A percentile compares a stretch with the other conserved stretches of the same genome.
Evolutionary conservation across 1,140 invertebrate species (phyloP).

Genomic region (Cyrtorhinus lividipennis): DNA sequence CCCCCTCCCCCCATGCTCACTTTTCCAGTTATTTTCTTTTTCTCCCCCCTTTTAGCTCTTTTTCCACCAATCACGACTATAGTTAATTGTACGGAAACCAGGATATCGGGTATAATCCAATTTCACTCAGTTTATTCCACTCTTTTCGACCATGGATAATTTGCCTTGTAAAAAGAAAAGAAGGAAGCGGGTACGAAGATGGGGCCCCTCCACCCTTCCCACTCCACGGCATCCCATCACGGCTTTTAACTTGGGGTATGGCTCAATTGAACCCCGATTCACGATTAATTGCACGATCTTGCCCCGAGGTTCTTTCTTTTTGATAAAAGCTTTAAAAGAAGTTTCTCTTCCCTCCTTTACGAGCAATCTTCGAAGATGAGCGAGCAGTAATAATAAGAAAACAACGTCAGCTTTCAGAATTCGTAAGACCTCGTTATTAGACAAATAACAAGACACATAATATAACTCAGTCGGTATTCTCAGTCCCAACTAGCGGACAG

Average conservation of each 20-base stretch:
- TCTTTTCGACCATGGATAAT: conserved; percentile 13
- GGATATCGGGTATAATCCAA: conserved; percentile 16
- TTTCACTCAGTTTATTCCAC: conserved; percentile 13
- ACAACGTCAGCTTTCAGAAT: no score
- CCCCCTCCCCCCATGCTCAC: not conserved
- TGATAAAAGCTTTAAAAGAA: not conserved
- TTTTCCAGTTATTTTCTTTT: not conserved
- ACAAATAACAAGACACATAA: no score
- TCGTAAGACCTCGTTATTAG: no score
- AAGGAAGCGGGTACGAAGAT: not conserved
- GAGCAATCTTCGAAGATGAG: not conserved
- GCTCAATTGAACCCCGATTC: not conserved
- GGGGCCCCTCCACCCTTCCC: not conserved
- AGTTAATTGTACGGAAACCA: conserved; percentile 17
- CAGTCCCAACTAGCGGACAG: no score
- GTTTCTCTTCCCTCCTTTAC: not conserved
- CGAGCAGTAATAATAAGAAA: not conserved
- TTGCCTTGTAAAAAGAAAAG: conserved; percentile 10
- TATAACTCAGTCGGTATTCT: no score
- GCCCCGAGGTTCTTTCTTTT: not conserved
- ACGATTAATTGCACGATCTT: conserved; percentile 7
- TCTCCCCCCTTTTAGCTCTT: not conserved
- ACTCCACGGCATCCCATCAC: not conserved
- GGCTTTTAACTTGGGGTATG: not conserved
- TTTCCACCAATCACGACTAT: conserved; percentile 14